A percentile compares a stretch with the other conserved stretches of the same genome.
phyloP scores from a whole-genome alignment of 2,797 vertebrate species.

The Characodon lateralis region DNA sequence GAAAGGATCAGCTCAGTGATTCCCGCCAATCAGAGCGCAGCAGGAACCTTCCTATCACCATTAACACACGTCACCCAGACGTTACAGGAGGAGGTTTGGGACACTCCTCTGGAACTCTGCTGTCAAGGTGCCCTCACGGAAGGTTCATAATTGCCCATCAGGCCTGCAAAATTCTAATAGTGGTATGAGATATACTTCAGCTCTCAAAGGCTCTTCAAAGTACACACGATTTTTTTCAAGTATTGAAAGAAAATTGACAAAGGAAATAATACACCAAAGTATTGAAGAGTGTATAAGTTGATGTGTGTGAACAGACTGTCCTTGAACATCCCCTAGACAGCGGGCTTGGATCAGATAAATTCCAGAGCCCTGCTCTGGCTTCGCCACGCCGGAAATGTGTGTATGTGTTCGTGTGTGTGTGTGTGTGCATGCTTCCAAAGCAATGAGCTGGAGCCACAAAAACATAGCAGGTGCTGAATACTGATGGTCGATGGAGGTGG shows the following conservation, averaged over 20 bases:
- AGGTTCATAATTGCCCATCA: neutral
- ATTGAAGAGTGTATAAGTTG: neutral
- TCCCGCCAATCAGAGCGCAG: slow-evolving; percentile 57
- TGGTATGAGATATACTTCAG: neutral
- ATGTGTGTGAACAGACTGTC: slow-evolving; percentile 35
- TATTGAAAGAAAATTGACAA: neutral
- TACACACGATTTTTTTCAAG: neutral
- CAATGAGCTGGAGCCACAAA: slow-evolving; percentile 58
- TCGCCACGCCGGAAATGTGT: slow-evolving; percentile 47
- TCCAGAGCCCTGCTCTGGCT: slow-evolving; percentile 62
- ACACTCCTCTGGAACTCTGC: slow-evolving; percentile 4
- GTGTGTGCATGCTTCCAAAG: slow-evolving; percentile 60
- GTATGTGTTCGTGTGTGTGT: slow-evolving; percentile 37
- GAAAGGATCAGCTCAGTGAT: slow-evolving; percentile 60
- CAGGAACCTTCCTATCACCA: slow-evolving; percentile 37
- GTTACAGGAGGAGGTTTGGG: slow-evolving; percentile 21
- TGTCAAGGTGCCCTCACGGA: slow-evolving; percentile 10
- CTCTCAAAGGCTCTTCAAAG: slow-evolving; percentile 1
- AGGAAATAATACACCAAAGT: neutral
- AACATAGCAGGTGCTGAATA: slow-evolving; percentile 70
- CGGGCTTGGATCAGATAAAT: slow-evolving; percentile 62
- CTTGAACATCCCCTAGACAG: slow-evolving; percentile 60
- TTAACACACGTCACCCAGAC: slow-evolving; percentile 36
- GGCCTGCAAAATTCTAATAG: neutral
- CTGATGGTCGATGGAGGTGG: slow-evolving; percentile 50